These are phyloP conservation scores for Rhinolophus sinicus DNA, from an alignment of 2,113 vertebrate species.

Conservation along the genomic window DNA sequence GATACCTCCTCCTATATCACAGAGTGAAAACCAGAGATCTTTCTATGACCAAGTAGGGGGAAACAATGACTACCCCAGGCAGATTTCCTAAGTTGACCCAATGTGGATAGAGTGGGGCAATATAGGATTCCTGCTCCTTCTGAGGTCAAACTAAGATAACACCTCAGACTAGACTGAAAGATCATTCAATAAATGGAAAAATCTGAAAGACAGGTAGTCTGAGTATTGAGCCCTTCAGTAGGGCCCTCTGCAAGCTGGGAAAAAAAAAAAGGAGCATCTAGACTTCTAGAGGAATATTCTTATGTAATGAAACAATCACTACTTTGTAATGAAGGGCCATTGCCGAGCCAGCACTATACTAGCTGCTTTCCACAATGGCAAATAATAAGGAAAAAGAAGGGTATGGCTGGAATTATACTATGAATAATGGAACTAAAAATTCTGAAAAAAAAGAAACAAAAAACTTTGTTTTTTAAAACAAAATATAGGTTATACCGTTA, in stretches of 20 bases:
- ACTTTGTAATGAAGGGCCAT: neutral
- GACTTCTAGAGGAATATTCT: neutral
- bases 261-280: neutral
- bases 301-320: neutral
- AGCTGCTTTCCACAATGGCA: neutral
- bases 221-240: neutral
- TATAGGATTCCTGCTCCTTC: neutral
- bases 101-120: neutral
- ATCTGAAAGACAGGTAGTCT: slow-evolving; percentile 14
- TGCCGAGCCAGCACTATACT: neutral
- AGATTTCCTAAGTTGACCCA: neutral
- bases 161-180: neutral
- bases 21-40: neutral
- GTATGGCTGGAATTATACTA: neutral
- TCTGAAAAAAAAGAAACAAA: neutral
- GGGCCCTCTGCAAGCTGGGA: neutral
- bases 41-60: neutral
- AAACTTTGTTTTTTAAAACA: neutral
- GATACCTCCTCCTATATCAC: neutral
- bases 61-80: neutral
- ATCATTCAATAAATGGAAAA: neutral
- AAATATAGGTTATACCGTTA: neutral
- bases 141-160: slow-evolving; percentile 27
- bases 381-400: neutral
- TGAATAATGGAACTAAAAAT: neutral